A percentile compares a stretch with the other conserved stretches of the same genome.
Evolutionary conservation across 2,113 vertebrate genomes (phyloP).

Genomic region (Sturnira hondurensis): DNA sequence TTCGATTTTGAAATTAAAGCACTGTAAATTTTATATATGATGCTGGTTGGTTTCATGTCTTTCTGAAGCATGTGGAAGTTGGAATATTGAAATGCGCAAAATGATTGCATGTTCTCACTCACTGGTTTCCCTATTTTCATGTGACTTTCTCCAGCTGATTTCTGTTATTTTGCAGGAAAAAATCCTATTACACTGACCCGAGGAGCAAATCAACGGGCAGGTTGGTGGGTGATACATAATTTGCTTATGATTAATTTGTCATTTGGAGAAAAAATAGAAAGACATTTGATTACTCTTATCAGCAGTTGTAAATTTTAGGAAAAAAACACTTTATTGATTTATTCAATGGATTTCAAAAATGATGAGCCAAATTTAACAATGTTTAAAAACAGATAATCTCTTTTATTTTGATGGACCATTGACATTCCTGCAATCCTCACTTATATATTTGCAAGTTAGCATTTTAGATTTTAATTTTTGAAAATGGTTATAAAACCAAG

Average conservation of each 20-base stretch:
- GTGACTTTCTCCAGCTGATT: constrained; percentile 69
- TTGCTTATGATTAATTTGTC: constrained; percentile 73
- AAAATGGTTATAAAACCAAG: background rate
- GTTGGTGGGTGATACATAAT: constrained; percentile 84
- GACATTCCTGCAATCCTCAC: background rate
- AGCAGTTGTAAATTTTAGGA: constrained; percentile 79
- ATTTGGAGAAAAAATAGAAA: constrained; percentile 56
- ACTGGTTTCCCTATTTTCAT: constrained; percentile 30
- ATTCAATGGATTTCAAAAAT: background rate
- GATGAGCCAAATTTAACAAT: background rate
- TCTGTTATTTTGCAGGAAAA: constrained; percentile 90
- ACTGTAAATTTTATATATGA: background rate
- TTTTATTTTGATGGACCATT: background rate
- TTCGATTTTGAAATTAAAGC: background rate
- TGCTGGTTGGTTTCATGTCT: background rate
- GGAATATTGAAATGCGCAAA: background rate
- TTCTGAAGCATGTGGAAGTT: constrained; percentile 23
- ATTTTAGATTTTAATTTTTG: background rate
- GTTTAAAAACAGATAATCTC: background rate
- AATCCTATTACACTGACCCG: constrained; percentile 96
- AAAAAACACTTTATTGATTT: background rate
- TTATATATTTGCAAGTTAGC: background rate
- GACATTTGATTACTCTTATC: background rate
- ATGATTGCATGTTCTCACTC: background rate
- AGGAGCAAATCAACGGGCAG: constrained; percentile 95